Evolutionary conservation across 2,888 invertebrate genomes (phyloP).

Genomic region (Chrysotoxum bicinctum): DNA sequence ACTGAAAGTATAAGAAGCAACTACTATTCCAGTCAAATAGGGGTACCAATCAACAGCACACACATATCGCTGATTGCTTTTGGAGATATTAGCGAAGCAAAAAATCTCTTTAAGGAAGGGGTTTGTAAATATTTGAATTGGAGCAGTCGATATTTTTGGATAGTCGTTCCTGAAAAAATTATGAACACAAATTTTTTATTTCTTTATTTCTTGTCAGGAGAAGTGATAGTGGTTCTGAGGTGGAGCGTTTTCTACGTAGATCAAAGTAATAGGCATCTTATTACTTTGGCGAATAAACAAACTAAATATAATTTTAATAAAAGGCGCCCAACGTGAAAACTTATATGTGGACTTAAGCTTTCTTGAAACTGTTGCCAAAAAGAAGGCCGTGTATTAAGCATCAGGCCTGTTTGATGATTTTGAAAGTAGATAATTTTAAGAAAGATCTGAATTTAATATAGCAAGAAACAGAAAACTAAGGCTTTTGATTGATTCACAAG

Average conservation of each 20-base stretch:
- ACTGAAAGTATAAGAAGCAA: constrained; percentile 85
- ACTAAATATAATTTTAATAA: too few relatives aligned
- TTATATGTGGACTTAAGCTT: not conserved
- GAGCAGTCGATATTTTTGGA: constrained; percentile 76
- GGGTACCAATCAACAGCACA: constrained; percentile 88
- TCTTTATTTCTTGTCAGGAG: not conserved
- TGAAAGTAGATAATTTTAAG: too few relatives aligned
- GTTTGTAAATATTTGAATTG: constrained; percentile 76
- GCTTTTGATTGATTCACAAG: too few relatives aligned
- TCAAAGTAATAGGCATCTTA: too few relatives aligned
- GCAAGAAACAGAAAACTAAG: too few relatives aligned
- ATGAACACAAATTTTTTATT: not conserved
- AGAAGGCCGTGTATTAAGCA: too few relatives aligned
- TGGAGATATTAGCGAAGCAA: constrained; percentile 85
- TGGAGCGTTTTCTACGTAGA: too few relatives aligned
- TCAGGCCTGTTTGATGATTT: too few relatives aligned
- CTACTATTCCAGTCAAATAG: constrained; percentile 86
- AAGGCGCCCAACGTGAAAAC: not conserved
- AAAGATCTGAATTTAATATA: too few relatives aligned
- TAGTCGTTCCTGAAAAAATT: constrained; percentile 79
- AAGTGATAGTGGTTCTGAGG: too few relatives aligned
- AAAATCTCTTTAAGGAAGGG: constrained; percentile 82
- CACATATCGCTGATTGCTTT: constrained; percentile 86
- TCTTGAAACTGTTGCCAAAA: too few relatives aligned
- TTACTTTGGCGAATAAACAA: too few relatives aligned